A percentile compares a stretch with the other conserved stretches of the same genome.
phyloP scores from a whole-genome alignment of 1,140 invertebrate genomes.

The Hydropsyche tenuis region DNA sequence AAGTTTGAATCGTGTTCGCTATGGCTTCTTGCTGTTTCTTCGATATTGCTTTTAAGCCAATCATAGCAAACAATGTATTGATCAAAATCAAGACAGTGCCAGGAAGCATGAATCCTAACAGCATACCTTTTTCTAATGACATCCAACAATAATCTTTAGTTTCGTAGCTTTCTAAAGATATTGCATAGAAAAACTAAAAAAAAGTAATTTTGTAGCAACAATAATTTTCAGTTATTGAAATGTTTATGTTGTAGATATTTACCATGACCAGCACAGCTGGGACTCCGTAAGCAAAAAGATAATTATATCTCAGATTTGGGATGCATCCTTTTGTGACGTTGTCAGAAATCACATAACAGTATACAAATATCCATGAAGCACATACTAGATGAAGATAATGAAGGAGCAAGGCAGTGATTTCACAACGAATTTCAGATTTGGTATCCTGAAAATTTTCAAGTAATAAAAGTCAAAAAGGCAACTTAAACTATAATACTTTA shows the following conservation, averaged over 20 bases:
- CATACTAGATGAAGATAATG: constrained; percentile 73
- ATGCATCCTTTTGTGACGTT: constrained; percentile 52
- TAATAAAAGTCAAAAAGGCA: too few relatives aligned
- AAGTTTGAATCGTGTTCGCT: constrained; percentile 38
- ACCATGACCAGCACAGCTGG: constrained; percentile 66
- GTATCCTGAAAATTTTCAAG: constrained; percentile 62
- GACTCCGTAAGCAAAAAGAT: constrained; percentile 63
- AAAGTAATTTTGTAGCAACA: too few relatives aligned
- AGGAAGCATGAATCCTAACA: constrained; percentile 74
- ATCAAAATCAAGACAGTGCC: constrained; percentile 70
- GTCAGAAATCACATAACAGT: constrained; percentile 54
- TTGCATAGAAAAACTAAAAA: constrained; percentile 66
- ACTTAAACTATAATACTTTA: too few relatives aligned
- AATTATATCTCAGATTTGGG: constrained; percentile 59
- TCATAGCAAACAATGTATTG: constrained; percentile 62
- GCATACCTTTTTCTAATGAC: constrained; percentile 74
- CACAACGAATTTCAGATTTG: constrained; percentile 65
- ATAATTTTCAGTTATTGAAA: too few relatives aligned
- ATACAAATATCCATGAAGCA: constrained; percentile 70
- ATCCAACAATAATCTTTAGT: constrained; percentile 75
- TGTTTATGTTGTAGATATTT: constrained; percentile 50
- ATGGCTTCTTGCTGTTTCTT: constrained; percentile 43
- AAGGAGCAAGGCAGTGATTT: constrained; percentile 68
- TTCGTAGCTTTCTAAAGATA: constrained; percentile 72
- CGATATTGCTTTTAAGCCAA: constrained; percentile 51